Percentiles rank a stretch among this genome's conserved stretches.
Conservation (phyloP, 2,888 invertebrate species). For the Encarsia formosa region DNA sequence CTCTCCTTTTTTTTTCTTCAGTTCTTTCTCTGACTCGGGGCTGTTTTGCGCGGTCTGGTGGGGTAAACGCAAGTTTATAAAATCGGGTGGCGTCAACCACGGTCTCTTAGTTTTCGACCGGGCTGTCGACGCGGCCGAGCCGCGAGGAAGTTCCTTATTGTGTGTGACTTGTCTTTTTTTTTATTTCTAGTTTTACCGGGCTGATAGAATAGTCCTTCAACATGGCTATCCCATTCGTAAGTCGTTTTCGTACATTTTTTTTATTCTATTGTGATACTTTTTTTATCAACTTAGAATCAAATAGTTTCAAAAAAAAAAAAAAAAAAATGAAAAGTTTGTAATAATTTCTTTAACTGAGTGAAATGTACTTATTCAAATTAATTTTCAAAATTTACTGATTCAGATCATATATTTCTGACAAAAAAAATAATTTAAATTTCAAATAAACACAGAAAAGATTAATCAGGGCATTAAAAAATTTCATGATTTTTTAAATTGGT, state of each 20-base stretch:
- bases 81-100: slow-evolving; percentile 34
- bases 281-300: too few relatives aligned
- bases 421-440: too few relatives aligned
- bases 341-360: too few relatives aligned
- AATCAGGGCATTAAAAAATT: too few relatives aligned
- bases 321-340: neutral
- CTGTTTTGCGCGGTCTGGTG: slow-evolving; percentile 6
- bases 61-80: slow-evolving; percentile 46
- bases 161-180: neutral
- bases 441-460: too few relatives aligned
- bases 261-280: too few relatives aligned
- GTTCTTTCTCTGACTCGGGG: neutral
- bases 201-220: neutral
- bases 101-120: slow-evolving; percentile 40
- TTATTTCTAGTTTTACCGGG: neutral
- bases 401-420: too few relatives aligned
- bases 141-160: neutral
- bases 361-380: neutral
- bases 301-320: too few relatives aligned
- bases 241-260: slow-evolving; percentile 5
- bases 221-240: slow-evolving; percentile 25
- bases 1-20: neutral
- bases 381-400: neutral
- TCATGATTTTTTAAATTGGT: too few relatives aligned
- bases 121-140: slow-evolving; percentile 17